These are phyloP conservation scores for human DNA, from an alignment of 2,113 vertebrate genomes.

Conservation along the genomic window DNA sequence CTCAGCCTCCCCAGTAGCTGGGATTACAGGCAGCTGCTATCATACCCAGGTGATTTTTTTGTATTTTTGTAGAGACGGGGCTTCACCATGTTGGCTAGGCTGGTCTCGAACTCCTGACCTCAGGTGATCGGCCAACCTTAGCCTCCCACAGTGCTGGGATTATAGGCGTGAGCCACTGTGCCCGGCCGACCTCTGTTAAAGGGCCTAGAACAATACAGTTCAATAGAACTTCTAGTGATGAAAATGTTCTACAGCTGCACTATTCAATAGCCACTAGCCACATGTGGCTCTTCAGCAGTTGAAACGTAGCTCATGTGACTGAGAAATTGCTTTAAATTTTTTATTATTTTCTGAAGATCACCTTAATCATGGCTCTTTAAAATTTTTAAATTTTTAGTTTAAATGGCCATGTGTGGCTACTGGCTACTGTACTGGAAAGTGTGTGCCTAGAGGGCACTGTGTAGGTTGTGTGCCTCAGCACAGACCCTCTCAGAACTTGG, in stretches of 20 bases:
- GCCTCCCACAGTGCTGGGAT: too few relatives aligned
- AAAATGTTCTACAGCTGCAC: neutral
- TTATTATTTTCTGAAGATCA: too few relatives aligned
- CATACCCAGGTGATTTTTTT: too few relatives aligned
- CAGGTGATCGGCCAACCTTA: too few relatives aligned
- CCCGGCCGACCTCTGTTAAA: neutral
- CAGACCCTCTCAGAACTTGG: neutral
- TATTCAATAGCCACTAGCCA: neutral
- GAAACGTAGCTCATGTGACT: neutral
- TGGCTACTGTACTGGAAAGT: neutral
- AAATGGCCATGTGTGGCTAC: neutral
- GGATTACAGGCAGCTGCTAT: too few relatives aligned
- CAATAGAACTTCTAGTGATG: neutral
- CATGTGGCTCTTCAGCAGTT: neutral
- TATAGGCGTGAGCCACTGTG: too few relatives aligned
- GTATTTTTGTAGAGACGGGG: too few relatives aligned
- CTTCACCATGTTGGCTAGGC: too few relatives aligned
- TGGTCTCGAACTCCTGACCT: too few relatives aligned
- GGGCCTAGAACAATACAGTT: neutral
- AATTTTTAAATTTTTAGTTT: neutral
- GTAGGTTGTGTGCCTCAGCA: neutral
- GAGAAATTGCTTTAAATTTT: neutral
- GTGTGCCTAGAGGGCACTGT: neutral
- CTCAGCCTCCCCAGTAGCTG: neutral
- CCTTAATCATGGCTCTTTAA: neutral